Conservation (phyloP, 2,888 invertebrate genomes). For the Chironomus tentans region DNA sequence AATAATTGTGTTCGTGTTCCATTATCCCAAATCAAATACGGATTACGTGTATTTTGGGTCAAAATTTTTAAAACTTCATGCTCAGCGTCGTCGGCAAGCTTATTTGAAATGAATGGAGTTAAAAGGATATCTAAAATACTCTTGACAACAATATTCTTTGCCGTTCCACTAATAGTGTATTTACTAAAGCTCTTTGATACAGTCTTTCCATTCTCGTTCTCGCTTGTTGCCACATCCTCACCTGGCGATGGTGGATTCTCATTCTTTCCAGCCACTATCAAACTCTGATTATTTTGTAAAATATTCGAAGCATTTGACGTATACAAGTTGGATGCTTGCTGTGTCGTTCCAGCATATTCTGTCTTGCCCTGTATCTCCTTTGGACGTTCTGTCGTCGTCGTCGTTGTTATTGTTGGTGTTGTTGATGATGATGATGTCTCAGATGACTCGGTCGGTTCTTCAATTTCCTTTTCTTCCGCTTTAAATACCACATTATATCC, state of each 20-base stretch:
- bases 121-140: slow-evolving; percentile 60
- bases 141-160: slow-evolving; percentile 52
- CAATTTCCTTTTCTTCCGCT: slow-evolving; percentile 11
- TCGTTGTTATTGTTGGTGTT: slow-evolving; percentile 40
- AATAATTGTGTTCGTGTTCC: slow-evolving; percentile 85
- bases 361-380: slow-evolving; percentile 16
- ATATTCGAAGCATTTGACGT: slow-evolving; percentile 42
- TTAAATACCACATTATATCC: slow-evolving; percentile 48
- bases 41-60: slow-evolving; percentile 93
- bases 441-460: slow-evolving; percentile 36
- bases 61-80: slow-evolving; percentile 85
- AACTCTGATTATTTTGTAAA: slow-evolving; percentile 33
- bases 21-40: slow-evolving; percentile 98
- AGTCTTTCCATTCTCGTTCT: slow-evolving; percentile 34
- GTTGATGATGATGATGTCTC: slow-evolving; percentile 38
- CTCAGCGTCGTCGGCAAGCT: slow-evolving; percentile 61
- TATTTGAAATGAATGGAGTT: slow-evolving; percentile 77
- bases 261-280: background rate
- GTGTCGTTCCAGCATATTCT: background rate
- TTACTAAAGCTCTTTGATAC: slow-evolving; percentile 24
- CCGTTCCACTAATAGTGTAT: slow-evolving; percentile 30
- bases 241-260: slow-evolving; percentile 28
- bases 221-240: slow-evolving; percentile 30
- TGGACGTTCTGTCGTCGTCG: slow-evolving; percentile 40
- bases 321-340: slow-evolving; percentile 33